phyloP scores from a whole-genome alignment of 2,113 vertebrate species.

The Myrmophylax atrothorax region DNA sequence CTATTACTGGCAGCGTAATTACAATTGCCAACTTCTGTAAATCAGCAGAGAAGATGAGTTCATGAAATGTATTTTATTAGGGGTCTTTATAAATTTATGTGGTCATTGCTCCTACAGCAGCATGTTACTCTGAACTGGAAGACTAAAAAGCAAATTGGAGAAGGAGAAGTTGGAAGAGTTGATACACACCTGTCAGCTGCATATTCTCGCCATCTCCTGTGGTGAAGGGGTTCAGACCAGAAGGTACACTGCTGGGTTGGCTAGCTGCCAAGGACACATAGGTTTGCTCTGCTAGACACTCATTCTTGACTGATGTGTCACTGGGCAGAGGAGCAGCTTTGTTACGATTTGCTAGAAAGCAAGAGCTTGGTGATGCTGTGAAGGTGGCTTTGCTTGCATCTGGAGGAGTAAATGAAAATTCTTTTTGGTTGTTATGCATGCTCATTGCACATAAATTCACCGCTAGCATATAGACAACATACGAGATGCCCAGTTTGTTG shows the following conservation, averaged over 20 bases:
- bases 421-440: background rate
- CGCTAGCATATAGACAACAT: background rate
- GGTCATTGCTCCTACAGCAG: background rate
- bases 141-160: background rate
- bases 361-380: constrained; percentile 94
- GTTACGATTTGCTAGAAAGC: constrained; percentile 95
- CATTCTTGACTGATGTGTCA: constrained; percentile 90
- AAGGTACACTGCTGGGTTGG: constrained; percentile 72
- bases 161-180: background rate
- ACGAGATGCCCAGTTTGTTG: background rate
- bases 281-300: constrained; percentile 80
- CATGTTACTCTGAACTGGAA: background rate
- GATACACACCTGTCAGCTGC: constrained; percentile 78
- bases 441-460: background rate
- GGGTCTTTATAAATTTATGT: background rate
- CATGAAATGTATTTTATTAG: background rate
- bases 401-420: constrained; percentile 64
- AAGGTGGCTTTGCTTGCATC: constrained; percentile 97
- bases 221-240: constrained; percentile 75
- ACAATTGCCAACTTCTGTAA: background rate
- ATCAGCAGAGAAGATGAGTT: background rate
- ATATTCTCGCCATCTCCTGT: constrained; percentile 75
- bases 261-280: constrained; percentile 78
- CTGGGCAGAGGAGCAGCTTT: constrained; percentile 72
- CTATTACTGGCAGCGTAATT: background rate